Percentiles rank a stretch among this genome's conserved stretches.
Conservation (phyloP, 2,797 vertebrate species). For the Buphagus erythrorhynchus region DNA sequence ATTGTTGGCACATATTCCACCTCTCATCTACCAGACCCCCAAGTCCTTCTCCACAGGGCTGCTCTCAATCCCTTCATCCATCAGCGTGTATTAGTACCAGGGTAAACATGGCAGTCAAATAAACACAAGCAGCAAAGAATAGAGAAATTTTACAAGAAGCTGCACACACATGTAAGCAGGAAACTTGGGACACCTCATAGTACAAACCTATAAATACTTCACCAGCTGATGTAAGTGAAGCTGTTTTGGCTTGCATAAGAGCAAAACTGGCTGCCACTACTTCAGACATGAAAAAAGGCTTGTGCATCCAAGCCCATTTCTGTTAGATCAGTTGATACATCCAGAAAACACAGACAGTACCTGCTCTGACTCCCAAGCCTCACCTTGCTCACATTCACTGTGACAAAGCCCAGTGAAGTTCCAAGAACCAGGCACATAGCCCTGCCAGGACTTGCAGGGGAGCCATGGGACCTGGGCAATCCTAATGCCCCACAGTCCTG, state of each 20-base stretch:
- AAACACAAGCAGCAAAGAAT: not conserved
- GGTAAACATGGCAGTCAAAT: not conserved
- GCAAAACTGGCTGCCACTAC: not conserved
- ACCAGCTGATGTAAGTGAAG: not conserved
- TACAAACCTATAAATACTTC: not conserved
- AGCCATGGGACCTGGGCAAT: not conserved
- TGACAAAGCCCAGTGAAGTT: not conserved
- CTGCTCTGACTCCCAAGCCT: not conserved
- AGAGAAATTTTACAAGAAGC: not conserved
- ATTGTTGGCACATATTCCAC: not conserved
- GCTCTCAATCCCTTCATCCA: not conserved
- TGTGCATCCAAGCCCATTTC: accelerated
- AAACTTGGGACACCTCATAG: not conserved
- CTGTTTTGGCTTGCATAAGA: not conserved
- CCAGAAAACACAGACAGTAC: not conserved
- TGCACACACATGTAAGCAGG: not conserved
- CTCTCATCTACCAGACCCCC: not conserved
- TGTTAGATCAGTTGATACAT: not conserved
- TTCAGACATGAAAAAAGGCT: not conserved
- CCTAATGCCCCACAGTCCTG: accelerated
- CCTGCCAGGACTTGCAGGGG: accelerated
- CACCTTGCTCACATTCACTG: not conserved
- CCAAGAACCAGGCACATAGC: accelerated
- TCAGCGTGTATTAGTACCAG: not conserved
- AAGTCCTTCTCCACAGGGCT: not conserved